A percentile compares a stretch with the other conserved stretches of the same genome.
These are phyloP conservation scores for Cynodonichthys magdalenae DNA, from an alignment of 2,797 vertebrate species.

Conservation along the genomic window DNA sequence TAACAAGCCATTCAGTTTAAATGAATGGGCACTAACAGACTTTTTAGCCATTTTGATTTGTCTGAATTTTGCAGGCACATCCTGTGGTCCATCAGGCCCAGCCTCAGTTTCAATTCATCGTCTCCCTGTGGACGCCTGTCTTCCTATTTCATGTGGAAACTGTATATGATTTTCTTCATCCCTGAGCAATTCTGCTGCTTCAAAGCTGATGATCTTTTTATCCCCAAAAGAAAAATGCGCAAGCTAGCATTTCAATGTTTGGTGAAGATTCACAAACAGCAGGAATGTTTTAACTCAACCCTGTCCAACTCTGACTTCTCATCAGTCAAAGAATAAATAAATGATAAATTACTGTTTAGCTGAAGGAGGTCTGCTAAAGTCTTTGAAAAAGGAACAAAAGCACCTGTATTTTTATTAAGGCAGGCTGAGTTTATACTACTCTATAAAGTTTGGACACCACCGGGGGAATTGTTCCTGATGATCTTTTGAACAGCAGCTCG, in stretches of 20 bases:
- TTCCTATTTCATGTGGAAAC: conserved; percentile 92
- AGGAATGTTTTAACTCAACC: conserved; percentile 39
- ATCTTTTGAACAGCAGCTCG: conserved; percentile 73
- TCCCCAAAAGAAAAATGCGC: conserved; percentile 81
- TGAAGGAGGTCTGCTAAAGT: conserved; percentile 72
- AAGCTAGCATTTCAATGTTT: conserved; percentile 84
- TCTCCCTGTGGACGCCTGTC: conserved; percentile 89
- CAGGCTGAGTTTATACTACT: conserved; percentile 69
- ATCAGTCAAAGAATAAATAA: conserved; percentile 60
- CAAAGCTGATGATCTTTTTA: conserved; percentile 75
- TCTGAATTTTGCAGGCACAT: conserved; percentile 98
- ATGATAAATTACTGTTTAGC: conserved; percentile 54
- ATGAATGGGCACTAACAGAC: conserved; percentile 98
- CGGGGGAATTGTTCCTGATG: conserved; percentile 70
- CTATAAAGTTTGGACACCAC: conserved; percentile 66
- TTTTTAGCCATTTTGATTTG: conserved; percentile 94
- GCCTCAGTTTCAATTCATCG: conserved; percentile 99
- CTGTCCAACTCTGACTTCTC: conserved; percentile 20
- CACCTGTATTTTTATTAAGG: conserved; percentile 76
- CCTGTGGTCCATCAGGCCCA: conserved; percentile 97
- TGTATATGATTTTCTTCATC: conserved; percentile 75
- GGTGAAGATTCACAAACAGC: conserved; percentile 79
- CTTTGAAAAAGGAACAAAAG: conserved; percentile 65
- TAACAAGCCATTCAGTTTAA: conserved; percentile 94
- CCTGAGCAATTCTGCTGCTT: conserved; percentile 78